phyloP scores from a whole-genome alignment of 2,113 vertebrate genomes.

The Neoarius graeffei region DNA sequence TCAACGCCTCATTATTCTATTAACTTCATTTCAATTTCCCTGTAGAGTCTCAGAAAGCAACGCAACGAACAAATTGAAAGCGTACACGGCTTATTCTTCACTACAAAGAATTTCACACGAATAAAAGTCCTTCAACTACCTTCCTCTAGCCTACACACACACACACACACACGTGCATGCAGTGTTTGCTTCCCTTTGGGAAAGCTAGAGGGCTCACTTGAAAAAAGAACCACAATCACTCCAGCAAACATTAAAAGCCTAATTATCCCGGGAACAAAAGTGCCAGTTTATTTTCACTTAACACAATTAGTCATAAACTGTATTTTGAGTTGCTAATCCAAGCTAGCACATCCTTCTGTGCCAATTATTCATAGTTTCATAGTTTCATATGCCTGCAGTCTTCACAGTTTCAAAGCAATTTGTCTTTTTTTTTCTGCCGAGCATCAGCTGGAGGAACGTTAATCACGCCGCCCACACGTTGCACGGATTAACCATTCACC shows the following conservation, averaged over 20 bases:
- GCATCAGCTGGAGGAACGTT: conserved; percentile 70
- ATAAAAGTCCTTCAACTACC: conserved; percentile 53
- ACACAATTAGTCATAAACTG: conserved; percentile 81
- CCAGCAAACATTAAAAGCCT: conserved; percentile 72
- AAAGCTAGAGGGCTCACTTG: conserved; percentile 73
- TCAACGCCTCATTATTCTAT: conserved; percentile 2
- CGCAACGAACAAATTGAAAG: conserved; percentile 64
- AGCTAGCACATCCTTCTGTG: conserved; percentile 70
- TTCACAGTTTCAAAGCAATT: conserved; percentile 78
- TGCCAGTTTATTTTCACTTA: conserved; percentile 80
- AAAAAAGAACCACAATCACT: conserved; percentile 62
- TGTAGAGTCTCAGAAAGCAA: conserved; percentile 9
- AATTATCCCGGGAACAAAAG: conserved; percentile 78
- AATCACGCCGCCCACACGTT: conserved; percentile 78
- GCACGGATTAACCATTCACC: conserved; percentile 76
- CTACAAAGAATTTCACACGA: conserved; percentile 40
- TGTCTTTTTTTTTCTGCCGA: conserved; percentile 60
- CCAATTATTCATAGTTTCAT: conserved; percentile 71
- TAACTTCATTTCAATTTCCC: conserved; percentile 23
- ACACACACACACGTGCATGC: conserved; percentile 11
- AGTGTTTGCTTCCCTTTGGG: conserved; percentile 59
- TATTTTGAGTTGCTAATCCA: conserved; percentile 72
- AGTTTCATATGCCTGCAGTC: conserved; percentile 73
- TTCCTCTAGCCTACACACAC: conserved; percentile 45
- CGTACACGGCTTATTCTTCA: conserved; percentile 58